A percentile compares a stretch with the other conserved stretches of the same genome.
Conservation (phyloP, 1,140 invertebrate species). For the Diorhabda sublineata region DNA sequence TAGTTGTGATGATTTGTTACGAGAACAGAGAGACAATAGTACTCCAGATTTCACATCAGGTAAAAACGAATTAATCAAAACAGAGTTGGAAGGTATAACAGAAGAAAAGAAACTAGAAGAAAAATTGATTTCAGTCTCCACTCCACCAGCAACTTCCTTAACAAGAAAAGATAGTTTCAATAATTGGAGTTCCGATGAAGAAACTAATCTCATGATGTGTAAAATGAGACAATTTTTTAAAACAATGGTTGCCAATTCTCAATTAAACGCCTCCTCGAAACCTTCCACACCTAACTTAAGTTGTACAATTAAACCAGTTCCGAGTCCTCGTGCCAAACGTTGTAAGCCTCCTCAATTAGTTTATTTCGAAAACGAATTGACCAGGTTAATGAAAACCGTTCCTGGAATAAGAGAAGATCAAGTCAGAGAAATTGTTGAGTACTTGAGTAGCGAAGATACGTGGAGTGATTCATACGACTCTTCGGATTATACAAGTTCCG, state of each 20-base stretch:
- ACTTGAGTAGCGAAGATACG: slow-evolving; percentile 84
- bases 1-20: slow-evolving; percentile 79
- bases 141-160: slow-evolving; percentile 54
- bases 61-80: slow-evolving; percentile 50
- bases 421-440: slow-evolving; percentile 86
- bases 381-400: slow-evolving; percentile 86
- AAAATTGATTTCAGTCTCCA: slow-evolving; percentile 24
- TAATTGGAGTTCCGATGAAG: slow-evolving; percentile 89
- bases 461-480: slow-evolving; percentile 91
- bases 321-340: slow-evolving; percentile 55
- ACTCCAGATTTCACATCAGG: slow-evolving; percentile 38
- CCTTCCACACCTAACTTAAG: slow-evolving; percentile 52
- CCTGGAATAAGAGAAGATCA: slow-evolving; percentile 85
- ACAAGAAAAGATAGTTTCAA: slow-evolving; percentile 85
- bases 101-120: slow-evolving; percentile 47
- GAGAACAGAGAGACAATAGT: slow-evolving; percentile 52
- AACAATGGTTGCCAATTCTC: slow-evolving; percentile 71
- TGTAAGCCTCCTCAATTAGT: slow-evolving; percentile 78
- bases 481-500: slow-evolving; percentile 84
- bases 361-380: slow-evolving; percentile 84
- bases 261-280: slow-evolving; percentile 44
- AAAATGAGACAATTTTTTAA: slow-evolving; percentile 90
- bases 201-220: slow-evolving; percentile 91
- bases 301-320: slow-evolving; percentile 47
- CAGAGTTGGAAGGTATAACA: slow-evolving; percentile 55